phyloP scores from a whole-genome alignment of 2,797 vertebrate species.

The Vipera latastei region DNA sequence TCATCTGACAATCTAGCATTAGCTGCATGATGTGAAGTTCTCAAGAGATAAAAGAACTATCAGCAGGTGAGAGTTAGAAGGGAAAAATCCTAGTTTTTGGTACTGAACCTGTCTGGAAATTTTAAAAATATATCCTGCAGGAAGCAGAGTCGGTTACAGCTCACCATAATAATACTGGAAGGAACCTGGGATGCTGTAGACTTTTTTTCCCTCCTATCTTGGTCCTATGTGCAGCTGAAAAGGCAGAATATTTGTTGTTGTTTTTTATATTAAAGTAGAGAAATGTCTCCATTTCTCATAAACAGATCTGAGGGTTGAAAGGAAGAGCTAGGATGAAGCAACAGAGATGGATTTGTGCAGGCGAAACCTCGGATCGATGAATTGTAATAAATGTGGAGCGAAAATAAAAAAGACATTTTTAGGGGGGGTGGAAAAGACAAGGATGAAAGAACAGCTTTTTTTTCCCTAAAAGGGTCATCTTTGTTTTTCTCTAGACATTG shows the following conservation, averaged over 20 bases:
- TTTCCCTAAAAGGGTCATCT: neutral
- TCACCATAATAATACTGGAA: neutral
- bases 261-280: neutral
- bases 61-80: neutral
- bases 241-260: neutral
- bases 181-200: fast-evolving
- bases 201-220: neutral
- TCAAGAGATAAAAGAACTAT: conserved; percentile 27
- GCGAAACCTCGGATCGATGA: neutral
- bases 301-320: neutral
- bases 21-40: conserved; percentile 23
- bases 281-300: neutral
- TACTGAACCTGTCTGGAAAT: neutral
- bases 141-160: neutral
- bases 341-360: neutral
- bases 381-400: neutral
- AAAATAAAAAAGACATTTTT: neutral
- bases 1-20: conserved; percentile 7
- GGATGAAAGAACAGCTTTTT: neutral
- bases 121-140: neutral
- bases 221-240: neutral
- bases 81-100: neutral
- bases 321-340: neutral
- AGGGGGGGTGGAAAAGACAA: no score
- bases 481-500: neutral